These are phyloP conservation scores for Syngnathus floridae DNA, from an alignment of 2,113 vertebrate genomes.

Conservation along the genomic window DNA sequence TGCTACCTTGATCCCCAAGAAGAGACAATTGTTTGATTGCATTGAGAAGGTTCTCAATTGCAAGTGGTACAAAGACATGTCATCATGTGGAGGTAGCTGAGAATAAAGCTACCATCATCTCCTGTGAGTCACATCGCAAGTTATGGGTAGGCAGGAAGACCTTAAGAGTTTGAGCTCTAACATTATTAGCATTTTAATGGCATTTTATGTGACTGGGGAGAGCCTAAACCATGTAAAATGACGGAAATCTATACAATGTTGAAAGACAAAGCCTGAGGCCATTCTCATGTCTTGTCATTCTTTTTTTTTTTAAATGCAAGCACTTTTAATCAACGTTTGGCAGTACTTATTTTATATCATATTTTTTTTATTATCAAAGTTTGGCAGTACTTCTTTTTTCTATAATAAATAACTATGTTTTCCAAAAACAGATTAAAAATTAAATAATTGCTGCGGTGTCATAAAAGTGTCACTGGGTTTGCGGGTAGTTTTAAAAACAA, in stretches of 20 bases:
- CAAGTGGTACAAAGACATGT: constrained; percentile 32
- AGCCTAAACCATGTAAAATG: constrained; percentile 8
- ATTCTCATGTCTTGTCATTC: constrained; percentile 1
- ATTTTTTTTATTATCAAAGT: neutral
- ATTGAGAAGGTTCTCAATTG: constrained; percentile 26
- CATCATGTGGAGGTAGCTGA: constrained; percentile 20
- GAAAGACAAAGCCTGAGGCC: constrained; percentile 18
- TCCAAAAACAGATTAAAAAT: neutral
- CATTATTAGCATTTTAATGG: constrained; percentile 31
- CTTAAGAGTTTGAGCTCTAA: constrained; percentile 4
- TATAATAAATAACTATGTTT: neutral
- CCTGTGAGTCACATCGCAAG: constrained; percentile 19
- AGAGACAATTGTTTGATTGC: constrained; percentile 38
- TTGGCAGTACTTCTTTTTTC: neutral
- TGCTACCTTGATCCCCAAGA: constrained; percentile 48
- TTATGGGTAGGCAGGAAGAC: constrained; percentile 12
- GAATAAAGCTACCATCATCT: constrained; percentile 20
- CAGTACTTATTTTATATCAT: neutral
- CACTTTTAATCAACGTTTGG: neutral
- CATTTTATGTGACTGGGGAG: constrained; percentile 23
- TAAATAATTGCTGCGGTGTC: neutral
- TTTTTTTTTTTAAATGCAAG: neutral
- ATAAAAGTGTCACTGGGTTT: neutral
- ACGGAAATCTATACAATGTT: constrained; percentile 21
- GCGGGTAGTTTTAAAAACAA: neutral